Evolutionary conservation across 2,888 invertebrate genomes (phyloP), one percentile per base, ranked within the genome.

Genomic region (Incurvaria masculella): DNA sequence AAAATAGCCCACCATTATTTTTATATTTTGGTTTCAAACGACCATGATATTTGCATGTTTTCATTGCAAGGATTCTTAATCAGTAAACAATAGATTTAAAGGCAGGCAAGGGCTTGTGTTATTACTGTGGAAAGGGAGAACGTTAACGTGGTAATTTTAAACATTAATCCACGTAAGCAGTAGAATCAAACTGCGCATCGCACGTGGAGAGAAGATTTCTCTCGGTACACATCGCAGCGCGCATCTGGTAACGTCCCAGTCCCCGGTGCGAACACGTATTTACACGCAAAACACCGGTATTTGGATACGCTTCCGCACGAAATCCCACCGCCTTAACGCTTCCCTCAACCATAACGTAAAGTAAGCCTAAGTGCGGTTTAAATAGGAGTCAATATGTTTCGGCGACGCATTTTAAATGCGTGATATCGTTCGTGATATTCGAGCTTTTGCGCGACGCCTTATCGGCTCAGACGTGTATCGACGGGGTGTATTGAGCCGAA

Each of bases 261-360:
- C 33, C n/a, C n/a, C 8, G 33, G 14, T 33, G 14, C 11, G 33
- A 33, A 10, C 70, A 68, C 68, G 67, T 73, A 71, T 74, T 76
- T 75, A 72, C 72, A 69, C 65, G 70, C 72, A 68, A 73, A 75
- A 72, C 69, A 69, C 66, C 68, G 68, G 71, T 72, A 72, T 75
- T 73, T 69, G 64, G 70, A 70, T 71, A 72, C 62, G 33, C 33
- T 33, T 33, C 33, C 33, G 33, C 33, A 33, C 33, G 33, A 8
- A 33, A 33, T 33, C 11, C 14, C 14, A 3, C 3, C 33, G 33
- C 33, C 33, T 33, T 33, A 33, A 33, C 33, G 33, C 33, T 33
- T 11, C 33, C 33, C 11, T 33, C 3, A 8, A 33, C 33, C 4
- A 8, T 11, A 3, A 11, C 11, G 33, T 3, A 33, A 33, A 33